A percentile compares a stretch with the other conserved stretches of the same genome.
Evolutionary conservation across 1,140 invertebrate genomes (phyloP).

Genomic region (Trichoplusia ni): DNA sequence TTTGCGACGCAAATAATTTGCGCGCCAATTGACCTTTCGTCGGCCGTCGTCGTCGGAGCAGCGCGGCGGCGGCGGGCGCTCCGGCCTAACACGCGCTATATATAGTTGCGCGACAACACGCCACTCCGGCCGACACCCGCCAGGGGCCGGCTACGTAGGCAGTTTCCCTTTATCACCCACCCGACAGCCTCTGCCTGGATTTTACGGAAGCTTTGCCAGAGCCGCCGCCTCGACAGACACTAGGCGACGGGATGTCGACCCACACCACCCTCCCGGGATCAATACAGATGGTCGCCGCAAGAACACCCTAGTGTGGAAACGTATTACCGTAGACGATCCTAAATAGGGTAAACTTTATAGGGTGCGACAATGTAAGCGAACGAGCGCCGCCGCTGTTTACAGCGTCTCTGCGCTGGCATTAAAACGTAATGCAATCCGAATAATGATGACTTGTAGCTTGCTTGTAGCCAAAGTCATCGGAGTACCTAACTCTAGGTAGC

Average conservation of each 20-base stretch:
- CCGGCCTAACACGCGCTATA: slow-evolving; percentile 75
- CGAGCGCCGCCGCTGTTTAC: background rate
- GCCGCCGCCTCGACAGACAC: slow-evolving; percentile 55
- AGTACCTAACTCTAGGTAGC: background rate
- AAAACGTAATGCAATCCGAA: background rate
- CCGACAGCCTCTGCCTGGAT: slow-evolving; percentile 74
- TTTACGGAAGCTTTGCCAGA: slow-evolving; percentile 67
- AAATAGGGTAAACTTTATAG: slow-evolving; percentile 38
- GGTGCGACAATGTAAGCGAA: slow-evolving; percentile 28
- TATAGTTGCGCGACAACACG: slow-evolving; percentile 75
- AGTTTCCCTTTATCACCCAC: slow-evolving; percentile 76
- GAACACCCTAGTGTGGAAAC: slow-evolving; percentile 58
- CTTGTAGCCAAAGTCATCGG: background rate
- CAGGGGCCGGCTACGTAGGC: slow-evolving; percentile 74
- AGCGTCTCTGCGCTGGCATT: background rate
- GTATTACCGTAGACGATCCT: slow-evolving; percentile 39
- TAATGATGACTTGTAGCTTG: background rate
- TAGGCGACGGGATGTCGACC: slow-evolving; percentile 68
- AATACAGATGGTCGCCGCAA: slow-evolving; percentile 75
- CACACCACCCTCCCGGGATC: slow-evolving; percentile 74
- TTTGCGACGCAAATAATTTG: slow-evolving; percentile 81
- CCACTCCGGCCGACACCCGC: slow-evolving; percentile 64
- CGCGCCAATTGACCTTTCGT: slow-evolving; percentile 81
- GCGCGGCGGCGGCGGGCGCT: slow-evolving; percentile 41
- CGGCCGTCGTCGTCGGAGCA: slow-evolving; percentile 66